Base-by-base conservation (phyloP, 2,888 invertebrate genomes). In the Lepeophtheirus nordmannii region DNA sequence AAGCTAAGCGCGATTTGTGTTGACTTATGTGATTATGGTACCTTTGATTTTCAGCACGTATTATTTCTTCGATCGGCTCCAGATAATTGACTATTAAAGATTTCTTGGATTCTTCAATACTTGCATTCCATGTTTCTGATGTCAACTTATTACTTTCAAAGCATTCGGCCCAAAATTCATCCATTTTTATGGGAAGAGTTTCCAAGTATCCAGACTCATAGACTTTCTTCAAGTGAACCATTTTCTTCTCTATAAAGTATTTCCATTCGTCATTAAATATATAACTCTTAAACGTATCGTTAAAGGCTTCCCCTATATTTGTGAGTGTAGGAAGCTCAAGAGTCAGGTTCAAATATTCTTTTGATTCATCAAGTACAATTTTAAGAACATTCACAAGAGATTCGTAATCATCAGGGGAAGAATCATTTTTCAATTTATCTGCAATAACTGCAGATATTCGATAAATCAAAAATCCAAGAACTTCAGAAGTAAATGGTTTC, bases 331-430 rank as follows among this genome's bases (percentile, higher is more conserved):
- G 78, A 53, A 80, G 69, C 61, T 78, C 74, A 57, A 76, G 75
- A 20, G 68, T 67, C 20, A 72, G 68, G 63, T 71, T 68, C 10
- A 74, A 68, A 11, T 69, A 67, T 1, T 73, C 72, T 30, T 73
- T 72, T 10, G 76, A 72, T 72, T 81, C 82, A 68, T 82, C 81
- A 58, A 83, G 73, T 53, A 83, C 72, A 0, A 82, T 81, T 72
- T 82, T 81, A 76, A 83, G 76, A 14, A 82, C 80, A 1, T 82
- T 82, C 73, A 82, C 80, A 30, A 82, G 72, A 71, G 81, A 82
- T 3, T 81, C 80, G 72, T 82, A 82, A 70, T 69, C 79, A 77
- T 12, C 76, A 9, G 41, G 59, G 46, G 38, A 30, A 56, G 10
- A 0, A 76, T 71, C 75, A 78, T 80, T 68, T 3, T 71, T 70